phyloP scores from a whole-genome alignment of 2,888 invertebrate species.

The Caenorhabditis sp. region DNA sequence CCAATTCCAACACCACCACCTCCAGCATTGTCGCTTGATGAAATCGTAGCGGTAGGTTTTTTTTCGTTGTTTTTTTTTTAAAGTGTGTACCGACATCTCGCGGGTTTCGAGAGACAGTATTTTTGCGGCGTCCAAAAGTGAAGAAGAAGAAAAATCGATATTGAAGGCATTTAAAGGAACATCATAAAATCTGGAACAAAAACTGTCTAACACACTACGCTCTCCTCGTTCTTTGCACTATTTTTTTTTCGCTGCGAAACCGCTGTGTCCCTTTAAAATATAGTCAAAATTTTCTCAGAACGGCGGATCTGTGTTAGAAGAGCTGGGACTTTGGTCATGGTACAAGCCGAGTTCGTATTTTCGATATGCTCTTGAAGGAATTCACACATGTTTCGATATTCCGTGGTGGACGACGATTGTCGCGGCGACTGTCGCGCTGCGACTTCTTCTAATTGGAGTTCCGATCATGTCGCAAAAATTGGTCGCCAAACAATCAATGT shows the following conservation, averaged over 20 bases:
- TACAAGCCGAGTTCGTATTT: constrained; percentile 84
- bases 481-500: constrained; percentile 82
- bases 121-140: too few relatives aligned
- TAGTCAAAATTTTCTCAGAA: constrained; percentile 9
- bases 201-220: too few relatives aligned
- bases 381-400: constrained; percentile 82
- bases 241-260: too few relatives aligned
- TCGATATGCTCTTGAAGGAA: constrained; percentile 82
- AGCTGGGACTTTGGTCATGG: constrained; percentile 71
- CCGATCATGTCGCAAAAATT: constrained; percentile 80
- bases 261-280: too few relatives aligned
- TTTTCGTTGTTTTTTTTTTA: too few relatives aligned
- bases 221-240: too few relatives aligned
- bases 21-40: constrained; percentile 38
- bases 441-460: constrained; percentile 83
- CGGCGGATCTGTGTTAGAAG: constrained; percentile 59
- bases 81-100: too few relatives aligned
- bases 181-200: too few relatives aligned
- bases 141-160: too few relatives aligned
- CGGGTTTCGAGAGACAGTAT: too few relatives aligned
- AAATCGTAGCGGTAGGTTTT: constrained; percentile 32
- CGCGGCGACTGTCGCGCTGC: constrained; percentile 81
- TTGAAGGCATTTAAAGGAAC: neutral
- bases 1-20: constrained; percentile 43
- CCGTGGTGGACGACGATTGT: constrained; percentile 94